Percentiles rank a stretch among this genome's conserved stretches.
These are phyloP conservation scores for Agrenia bidenticulata DNA, from an alignment of 2,888 invertebrate genomes.

Conservation along the genomic window DNA sequence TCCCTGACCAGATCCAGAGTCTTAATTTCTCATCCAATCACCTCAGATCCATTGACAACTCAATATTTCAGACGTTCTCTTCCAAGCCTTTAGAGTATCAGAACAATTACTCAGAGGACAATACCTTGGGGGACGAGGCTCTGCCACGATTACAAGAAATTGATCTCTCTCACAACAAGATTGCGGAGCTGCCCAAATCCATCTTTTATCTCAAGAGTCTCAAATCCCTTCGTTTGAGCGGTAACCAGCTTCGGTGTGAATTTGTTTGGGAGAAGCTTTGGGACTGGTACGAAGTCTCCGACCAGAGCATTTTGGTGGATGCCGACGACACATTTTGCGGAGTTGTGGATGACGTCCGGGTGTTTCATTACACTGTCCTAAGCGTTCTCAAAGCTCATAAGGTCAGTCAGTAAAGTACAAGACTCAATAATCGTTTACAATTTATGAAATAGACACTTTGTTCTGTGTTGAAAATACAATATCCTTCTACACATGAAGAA, in stretches of 20 bases:
- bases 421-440: no score
- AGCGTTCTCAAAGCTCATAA: constrained; percentile 35
- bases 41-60: constrained; percentile 22
- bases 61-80: constrained; percentile 22
- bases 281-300: constrained; percentile 28
- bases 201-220: constrained; percentile 27
- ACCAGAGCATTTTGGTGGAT: constrained; percentile 27
- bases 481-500: no score
- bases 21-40: constrained; percentile 35
- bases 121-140: not conserved
- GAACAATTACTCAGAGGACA: not conserved
- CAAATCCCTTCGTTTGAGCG: constrained; percentile 33
- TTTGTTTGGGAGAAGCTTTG: constrained; percentile 41
- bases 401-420: constrained; percentile 26
- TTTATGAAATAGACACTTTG: no score
- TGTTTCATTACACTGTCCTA: constrained; percentile 32
- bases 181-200: constrained; percentile 32
- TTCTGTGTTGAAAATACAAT: no score
- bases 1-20: constrained; percentile 18
- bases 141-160: constrained; percentile 17
- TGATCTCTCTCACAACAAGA: constrained; percentile 43
- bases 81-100: not conserved
- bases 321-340: constrained; percentile 37
- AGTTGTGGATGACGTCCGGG: constrained; percentile 31
- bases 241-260: constrained; percentile 37